Base-by-base conservation (phyloP, 2,888 invertebrate genomes). In the Nomada fucata region DNA sequence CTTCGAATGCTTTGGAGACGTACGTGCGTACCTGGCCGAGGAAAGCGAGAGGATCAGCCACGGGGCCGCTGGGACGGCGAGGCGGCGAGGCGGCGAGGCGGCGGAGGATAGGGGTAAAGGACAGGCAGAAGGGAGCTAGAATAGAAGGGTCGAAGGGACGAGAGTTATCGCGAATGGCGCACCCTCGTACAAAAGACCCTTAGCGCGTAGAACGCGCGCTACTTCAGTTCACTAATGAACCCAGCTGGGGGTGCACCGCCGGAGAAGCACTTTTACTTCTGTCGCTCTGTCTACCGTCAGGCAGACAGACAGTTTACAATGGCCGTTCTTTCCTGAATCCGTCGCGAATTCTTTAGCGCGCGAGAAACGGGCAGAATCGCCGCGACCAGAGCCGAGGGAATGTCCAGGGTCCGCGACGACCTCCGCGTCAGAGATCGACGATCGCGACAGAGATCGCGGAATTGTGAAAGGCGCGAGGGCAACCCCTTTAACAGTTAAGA, bases 191-290 rank as follows among this genome's bases (percentile, higher is more conserved):
- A 90, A 89, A 91, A 91, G 88, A 85, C 90, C 91, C 89, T 90
- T 84, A 85, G 83, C 81, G 86, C 84, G 82, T 85, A 65, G 73
- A 67, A 78, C 86, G 87, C 83, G 83, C 84, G 86, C 88, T 89
- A 90, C 90, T 91, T 90, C 86, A 91, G 91, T 90, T 90, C 88
- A 90, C 91, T 91, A 91, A 91, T 91, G 91, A 91, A 91, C 91
- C 90, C 90, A 89, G 89, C 87, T 88, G 88, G 87, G 89, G 88
- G 89, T 87, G 87, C 86, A 83, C 86, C 87, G 90, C 90, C 91
- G 87, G 85, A 91, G 89, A 84, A 91, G 92, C 91, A 92, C 92
- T 92, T 92, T 92, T 92, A 91, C 90, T 91, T 90, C 89, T 89
- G 91, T 89, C 90, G 89, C 87, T 90, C 89, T 88, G 88, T 89